These are phyloP conservation scores for Gasterosteus nipponicus DNA, from an alignment of 2,113 vertebrate genomes.

Conservation along the genomic window DNA sequence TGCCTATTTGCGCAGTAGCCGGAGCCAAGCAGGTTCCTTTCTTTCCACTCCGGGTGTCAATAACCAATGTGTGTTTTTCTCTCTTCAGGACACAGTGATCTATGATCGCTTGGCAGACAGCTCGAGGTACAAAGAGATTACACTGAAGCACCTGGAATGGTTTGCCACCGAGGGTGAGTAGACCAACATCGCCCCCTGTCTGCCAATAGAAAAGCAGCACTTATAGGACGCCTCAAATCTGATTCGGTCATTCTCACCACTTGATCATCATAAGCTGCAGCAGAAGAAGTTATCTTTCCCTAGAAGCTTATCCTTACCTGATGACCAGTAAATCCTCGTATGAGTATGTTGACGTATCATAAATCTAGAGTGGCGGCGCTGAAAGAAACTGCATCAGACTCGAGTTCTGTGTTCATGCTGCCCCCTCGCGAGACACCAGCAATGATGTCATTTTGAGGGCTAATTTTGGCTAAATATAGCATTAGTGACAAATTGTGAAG, in stretches of 20 bases:
- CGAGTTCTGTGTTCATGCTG: slow-evolving; percentile 58
- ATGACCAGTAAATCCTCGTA: background rate
- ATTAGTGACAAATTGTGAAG: slow-evolving; percentile 46
- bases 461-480: slow-evolving; percentile 59
- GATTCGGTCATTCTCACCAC: background rate
- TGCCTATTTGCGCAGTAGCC: background rate
- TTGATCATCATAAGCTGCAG: background rate
- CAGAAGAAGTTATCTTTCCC: background rate
- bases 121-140: slow-evolving; percentile 98
- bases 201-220: slow-evolving; percentile 6
- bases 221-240: background rate
- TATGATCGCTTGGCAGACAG: slow-evolving; percentile 96
- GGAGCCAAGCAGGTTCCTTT: slow-evolving; percentile 18
- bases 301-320: background rate
- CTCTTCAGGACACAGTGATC: slow-evolving; percentile 93
- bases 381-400: slow-evolving; percentile 26
- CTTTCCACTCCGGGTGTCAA: slow-evolving; percentile 30
- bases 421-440: slow-evolving; percentile 69
- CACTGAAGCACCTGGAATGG: slow-evolving; percentile 96
- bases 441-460: slow-evolving; percentile 57
- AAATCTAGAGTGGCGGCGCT: slow-evolving; percentile 4
- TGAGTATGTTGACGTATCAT: background rate
- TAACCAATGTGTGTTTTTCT: slow-evolving; percentile 59
- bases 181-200: slow-evolving; percentile 61
- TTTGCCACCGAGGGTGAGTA: slow-evolving; percentile 96